Evolutionary conservation across 2,113 vertebrate genomes (phyloP).

Genomic region (Xenotilapia longispinis): DNA sequence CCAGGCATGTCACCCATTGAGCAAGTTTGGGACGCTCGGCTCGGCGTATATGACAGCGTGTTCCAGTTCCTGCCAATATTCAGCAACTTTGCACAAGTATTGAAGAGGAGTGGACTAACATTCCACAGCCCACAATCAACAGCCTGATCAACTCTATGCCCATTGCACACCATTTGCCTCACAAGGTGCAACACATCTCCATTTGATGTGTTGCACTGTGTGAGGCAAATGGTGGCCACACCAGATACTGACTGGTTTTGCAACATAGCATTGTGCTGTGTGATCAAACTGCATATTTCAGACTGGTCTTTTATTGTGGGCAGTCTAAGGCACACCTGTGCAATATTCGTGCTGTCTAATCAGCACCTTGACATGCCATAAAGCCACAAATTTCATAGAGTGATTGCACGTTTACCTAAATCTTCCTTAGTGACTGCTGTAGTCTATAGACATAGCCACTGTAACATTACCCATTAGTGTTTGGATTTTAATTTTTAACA

Average conservation of each 20-base stretch:
- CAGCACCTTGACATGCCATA: too few species aligned
- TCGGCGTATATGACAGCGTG: not conserved
- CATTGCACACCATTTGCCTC: too few species aligned
- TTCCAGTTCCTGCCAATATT: not conserved
- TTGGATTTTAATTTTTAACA: not conserved
- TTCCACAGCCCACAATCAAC: not conserved
- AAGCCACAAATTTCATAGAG: not conserved
- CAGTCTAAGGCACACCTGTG: not conserved
- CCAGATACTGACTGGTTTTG: not conserved
- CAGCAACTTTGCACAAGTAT: not conserved
- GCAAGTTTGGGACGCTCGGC: accelerated
- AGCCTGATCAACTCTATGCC: too few species aligned
- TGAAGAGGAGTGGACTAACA: accelerated
- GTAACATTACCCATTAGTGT: not conserved
- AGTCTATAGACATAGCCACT: not conserved
- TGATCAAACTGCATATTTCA: not conserved
- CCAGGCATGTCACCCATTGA: not conserved
- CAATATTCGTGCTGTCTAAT: too few species aligned
- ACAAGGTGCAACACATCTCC: accelerated
- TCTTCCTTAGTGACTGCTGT: not conserved
- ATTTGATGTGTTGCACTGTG: not conserved
- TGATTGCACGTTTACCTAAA: not conserved
- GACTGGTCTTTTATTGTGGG: accelerated
- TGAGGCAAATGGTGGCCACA: not conserved
- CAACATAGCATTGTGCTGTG: not conserved